phyloP scores from a whole-genome alignment of 1,140 invertebrate genomes.

The Cydia pomonella region DNA sequence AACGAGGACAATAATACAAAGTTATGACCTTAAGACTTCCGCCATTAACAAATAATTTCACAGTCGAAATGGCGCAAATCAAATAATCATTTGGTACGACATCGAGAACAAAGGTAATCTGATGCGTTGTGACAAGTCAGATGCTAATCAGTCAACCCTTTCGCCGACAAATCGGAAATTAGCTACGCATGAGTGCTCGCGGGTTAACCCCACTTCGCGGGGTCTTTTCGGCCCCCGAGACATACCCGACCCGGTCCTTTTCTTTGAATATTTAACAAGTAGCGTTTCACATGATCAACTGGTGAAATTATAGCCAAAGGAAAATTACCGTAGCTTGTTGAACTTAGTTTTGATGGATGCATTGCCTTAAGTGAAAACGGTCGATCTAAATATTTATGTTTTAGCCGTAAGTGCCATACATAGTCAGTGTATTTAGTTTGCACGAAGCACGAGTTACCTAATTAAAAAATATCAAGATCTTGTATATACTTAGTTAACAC shows the following conservation, averaged over 20 bases:
- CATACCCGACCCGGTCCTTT: constrained; percentile 54
- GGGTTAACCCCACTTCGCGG: constrained; percentile 64
- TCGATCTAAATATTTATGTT: neutral
- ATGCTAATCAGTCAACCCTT: constrained; percentile 78
- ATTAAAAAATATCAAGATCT: too few relatives aligned
- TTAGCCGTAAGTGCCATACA: too few relatives aligned
- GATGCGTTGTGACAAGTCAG: constrained; percentile 74
- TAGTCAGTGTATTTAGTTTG: too few relatives aligned
- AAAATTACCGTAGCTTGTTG: constrained; percentile 4
- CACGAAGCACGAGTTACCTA: too few relatives aligned
- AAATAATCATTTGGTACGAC: constrained; percentile 48
- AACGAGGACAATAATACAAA: neutral
- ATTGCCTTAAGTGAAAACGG: neutral
- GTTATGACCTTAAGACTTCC: constrained; percentile 27
- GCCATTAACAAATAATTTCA: constrained; percentile 48
- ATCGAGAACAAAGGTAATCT: constrained; percentile 63
- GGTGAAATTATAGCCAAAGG: constrained; percentile 27
- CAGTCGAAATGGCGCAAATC: constrained; percentile 45
- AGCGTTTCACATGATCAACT: constrained; percentile 46
- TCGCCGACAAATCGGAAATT: constrained; percentile 79
- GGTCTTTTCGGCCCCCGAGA: constrained; percentile 63
- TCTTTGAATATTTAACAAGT: constrained; percentile 75
- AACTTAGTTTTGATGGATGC: constrained; percentile 21
- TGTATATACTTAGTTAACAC: too few relatives aligned
- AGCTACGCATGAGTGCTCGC: constrained; percentile 72